Conservation (phyloP, 2,888 invertebrate species). For the Drosophila antonietae region DNA sequence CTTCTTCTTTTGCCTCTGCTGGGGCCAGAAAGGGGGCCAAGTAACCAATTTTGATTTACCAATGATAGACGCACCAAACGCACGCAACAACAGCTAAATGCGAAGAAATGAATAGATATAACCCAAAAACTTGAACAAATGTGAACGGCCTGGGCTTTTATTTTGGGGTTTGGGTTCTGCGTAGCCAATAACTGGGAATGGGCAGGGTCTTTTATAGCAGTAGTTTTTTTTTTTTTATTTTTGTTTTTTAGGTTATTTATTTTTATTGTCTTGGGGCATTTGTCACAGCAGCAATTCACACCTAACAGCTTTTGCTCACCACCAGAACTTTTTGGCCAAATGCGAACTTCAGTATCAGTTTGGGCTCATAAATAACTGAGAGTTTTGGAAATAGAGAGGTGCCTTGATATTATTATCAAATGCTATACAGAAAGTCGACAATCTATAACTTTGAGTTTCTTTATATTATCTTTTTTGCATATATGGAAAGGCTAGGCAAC, state of each 20-base stretch:
- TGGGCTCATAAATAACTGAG: conserved; percentile 19
- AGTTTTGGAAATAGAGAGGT: conserved; percentile 16
- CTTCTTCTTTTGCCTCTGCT: not conserved
- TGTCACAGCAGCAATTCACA: conserved; percentile 65
- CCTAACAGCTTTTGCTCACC: conserved; percentile 44
- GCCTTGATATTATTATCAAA: conserved; percentile 12
- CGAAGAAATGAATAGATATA: conserved; percentile 20
- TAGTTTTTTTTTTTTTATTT: conserved; percentile 19
- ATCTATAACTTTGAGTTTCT: conserved; percentile 6
- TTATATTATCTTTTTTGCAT: not conserved
- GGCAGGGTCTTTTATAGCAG: conserved; percentile 32
- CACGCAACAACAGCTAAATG: conserved; percentile 56
- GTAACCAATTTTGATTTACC: conserved; percentile 66
- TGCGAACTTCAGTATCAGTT: not conserved
- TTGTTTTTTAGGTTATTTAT: not conserved
- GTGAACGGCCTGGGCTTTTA: conserved; percentile 38
- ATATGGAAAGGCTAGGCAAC: conserved; percentile 13
- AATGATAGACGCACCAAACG: conserved; percentile 66
- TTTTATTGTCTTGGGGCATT: conserved; percentile 33
- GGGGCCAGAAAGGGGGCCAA: conserved; percentile 46
- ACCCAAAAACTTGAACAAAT: conserved; percentile 45
- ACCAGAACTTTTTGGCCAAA: conserved; percentile 45
- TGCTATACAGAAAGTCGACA: conserved; percentile 58
- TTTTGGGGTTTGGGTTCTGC: conserved; percentile 32
- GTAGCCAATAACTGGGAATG: conserved; percentile 16